Conservation (phyloP, 2,888 invertebrate genomes). For the Poecilobothrus nobilitatus region DNA sequence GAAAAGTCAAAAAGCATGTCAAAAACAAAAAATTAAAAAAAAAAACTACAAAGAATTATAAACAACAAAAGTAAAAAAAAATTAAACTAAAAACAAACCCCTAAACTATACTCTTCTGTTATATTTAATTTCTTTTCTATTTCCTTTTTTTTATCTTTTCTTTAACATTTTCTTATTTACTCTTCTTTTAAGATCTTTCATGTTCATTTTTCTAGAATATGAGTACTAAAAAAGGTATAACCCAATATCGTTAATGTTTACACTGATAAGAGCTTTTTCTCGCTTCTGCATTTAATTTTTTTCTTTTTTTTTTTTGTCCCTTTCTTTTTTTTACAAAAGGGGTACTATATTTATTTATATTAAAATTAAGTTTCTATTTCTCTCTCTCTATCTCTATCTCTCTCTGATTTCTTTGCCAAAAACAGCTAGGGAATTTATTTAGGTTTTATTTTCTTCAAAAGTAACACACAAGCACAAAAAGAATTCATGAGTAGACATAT, state of each 20-base stretch:
- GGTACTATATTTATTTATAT: too few relatives aligned
- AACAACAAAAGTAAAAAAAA: background rate
- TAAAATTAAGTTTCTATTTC: too few relatives aligned
- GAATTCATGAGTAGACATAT: background rate
- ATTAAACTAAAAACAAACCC: background rate
- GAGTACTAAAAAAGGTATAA: too few relatives aligned
- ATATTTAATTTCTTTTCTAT: background rate
- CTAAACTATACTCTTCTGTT: constrained; percentile 4
- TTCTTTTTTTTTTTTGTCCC: too few relatives aligned
- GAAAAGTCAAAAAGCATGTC: background rate
- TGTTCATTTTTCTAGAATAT: background rate
- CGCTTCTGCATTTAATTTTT: background rate
- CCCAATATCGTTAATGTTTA: background rate
- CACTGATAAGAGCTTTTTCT: background rate
- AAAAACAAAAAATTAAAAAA: background rate
- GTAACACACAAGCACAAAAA: background rate
- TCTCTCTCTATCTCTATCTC: too few relatives aligned
- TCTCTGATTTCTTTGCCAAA: too few relatives aligned
- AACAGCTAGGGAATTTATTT: background rate
- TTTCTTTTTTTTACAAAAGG: too few relatives aligned
- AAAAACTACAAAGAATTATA: background rate
- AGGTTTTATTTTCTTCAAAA: background rate
- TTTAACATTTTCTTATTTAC: background rate
- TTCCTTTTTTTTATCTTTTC: background rate
- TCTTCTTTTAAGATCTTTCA: background rate